These are phyloP conservation scores for Dendrolimus pini DNA, from an alignment of 2,888 invertebrate genomes.

Conservation along the genomic window DNA sequence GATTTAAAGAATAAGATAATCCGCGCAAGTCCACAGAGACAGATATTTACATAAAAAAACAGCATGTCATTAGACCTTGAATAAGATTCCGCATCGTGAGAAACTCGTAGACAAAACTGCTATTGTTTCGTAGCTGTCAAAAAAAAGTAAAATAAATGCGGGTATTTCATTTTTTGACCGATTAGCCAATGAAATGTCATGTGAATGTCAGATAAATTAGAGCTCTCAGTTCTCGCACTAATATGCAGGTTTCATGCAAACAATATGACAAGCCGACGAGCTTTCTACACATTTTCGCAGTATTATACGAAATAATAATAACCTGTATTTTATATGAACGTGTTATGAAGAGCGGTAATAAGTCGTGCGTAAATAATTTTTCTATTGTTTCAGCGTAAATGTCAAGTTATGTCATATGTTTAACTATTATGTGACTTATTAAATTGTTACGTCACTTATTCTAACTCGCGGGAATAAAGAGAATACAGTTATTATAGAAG, in stretches of 20 bases:
- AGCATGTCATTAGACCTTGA: not conserved
- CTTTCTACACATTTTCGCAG: constrained; percentile 26
- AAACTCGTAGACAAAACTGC: constrained; percentile 23
- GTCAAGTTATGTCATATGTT: not conserved
- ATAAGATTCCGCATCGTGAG: not conserved
- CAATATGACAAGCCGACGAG: constrained; percentile 38
- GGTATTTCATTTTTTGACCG: constrained; percentile 29
- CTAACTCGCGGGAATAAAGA: not conserved
- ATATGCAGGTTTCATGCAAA: constrained; percentile 40
- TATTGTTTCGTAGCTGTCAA: not conserved
- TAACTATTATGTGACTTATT: not conserved
- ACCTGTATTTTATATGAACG: constrained; percentile 2
- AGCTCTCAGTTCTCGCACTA: constrained; percentile 28
- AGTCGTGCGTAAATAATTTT: not conserved
- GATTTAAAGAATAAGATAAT: too few relatives aligned
- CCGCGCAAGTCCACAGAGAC: too few relatives aligned
- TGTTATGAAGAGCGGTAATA: constrained; percentile 5
- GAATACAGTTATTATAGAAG: too few relatives aligned
- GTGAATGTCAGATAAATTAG: constrained; percentile 39
- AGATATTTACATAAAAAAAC: not conserved
- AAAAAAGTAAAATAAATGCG: not conserved
- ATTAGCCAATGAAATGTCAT: constrained; percentile 21
- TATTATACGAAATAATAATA: not conserved
- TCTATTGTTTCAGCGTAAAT: not conserved
- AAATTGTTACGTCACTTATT: not conserved